Conservation (phyloP, 2,113 vertebrate species). For the Phalacrocorax brasilianus region DNA sequence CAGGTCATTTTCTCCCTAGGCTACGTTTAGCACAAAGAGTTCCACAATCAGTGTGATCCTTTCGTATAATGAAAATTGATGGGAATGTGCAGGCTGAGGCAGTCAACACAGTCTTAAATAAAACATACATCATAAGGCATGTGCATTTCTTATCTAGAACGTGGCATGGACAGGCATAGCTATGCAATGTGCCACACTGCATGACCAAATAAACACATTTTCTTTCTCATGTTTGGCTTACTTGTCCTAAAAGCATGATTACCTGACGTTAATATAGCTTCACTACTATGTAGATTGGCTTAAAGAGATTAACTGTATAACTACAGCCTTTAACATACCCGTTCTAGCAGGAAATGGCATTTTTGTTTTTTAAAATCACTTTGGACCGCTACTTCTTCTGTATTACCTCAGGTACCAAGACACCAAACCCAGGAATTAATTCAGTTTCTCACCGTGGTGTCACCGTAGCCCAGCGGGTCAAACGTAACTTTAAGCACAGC, state of each 20-base stretch:
- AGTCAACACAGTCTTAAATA: not conserved
- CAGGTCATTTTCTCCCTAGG: not conserved
- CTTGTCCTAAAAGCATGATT: not conserved
- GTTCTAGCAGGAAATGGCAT: not conserved
- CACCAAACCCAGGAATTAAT: fast-evolving
- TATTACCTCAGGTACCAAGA: fast-evolving
- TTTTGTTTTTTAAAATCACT: not conserved
- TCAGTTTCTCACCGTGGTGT: fast-evolving
- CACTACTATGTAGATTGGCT: not conserved
- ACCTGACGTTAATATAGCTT: not conserved
- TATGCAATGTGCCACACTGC: not conserved
- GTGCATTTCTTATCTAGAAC: not conserved
- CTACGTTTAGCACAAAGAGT: not conserved
- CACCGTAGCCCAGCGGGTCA: fast-evolving
- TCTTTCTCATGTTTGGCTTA: not conserved
- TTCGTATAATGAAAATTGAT: not conserved
- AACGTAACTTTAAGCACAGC: fast-evolving
- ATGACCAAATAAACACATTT: not conserved
- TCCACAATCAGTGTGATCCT: not conserved
- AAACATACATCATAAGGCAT: not conserved
- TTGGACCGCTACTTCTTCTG: fast-evolving
- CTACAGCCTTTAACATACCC: not conserved
- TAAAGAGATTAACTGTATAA: not conserved
- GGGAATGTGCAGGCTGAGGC: not conserved
- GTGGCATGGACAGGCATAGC: not conserved